Conservation (phyloP, 2,888 invertebrate species). For the Adelognathus sp. region DNA sequence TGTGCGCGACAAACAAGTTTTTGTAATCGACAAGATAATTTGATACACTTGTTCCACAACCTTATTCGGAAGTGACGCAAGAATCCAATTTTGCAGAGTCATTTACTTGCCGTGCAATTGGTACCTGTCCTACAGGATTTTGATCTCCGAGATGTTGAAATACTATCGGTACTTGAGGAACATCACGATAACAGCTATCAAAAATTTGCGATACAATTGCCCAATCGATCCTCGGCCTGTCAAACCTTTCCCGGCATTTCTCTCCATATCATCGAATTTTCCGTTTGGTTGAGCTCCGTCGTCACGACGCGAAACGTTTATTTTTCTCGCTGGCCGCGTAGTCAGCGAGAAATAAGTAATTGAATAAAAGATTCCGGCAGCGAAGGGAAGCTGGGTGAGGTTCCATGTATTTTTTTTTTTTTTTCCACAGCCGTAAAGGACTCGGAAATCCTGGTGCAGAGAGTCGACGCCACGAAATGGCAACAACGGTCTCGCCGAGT, state of each 20-base stretch:
- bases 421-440: conserved; percentile 55
- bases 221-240: neutral
- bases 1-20: too few species aligned
- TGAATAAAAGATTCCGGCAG: conserved; percentile 16
- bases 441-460: conserved; percentile 67
- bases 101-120: too few species aligned
- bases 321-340: neutral
- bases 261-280: neutral
- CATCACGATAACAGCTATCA: neutral
- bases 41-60: too few species aligned
- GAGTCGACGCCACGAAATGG: conserved; percentile 51
- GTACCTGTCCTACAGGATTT: too few species aligned
- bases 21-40: too few species aligned
- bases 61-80: too few species aligned
- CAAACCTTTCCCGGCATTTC: neutral
- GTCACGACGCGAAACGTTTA: neutral
- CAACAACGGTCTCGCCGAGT: conserved; percentile 14
- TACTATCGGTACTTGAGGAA: too few species aligned
- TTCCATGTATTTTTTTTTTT: neutral
- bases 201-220: neutral
- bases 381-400: neutral
- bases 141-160: too few species aligned
- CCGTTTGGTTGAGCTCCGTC: neutral
- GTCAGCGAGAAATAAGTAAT: conserved; percentile 36
- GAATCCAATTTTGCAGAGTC: too few species aligned